Evolutionary conservation across 2,113 vertebrate genomes (phyloP).

Genomic region (Neofelis nebulosa): DNA sequence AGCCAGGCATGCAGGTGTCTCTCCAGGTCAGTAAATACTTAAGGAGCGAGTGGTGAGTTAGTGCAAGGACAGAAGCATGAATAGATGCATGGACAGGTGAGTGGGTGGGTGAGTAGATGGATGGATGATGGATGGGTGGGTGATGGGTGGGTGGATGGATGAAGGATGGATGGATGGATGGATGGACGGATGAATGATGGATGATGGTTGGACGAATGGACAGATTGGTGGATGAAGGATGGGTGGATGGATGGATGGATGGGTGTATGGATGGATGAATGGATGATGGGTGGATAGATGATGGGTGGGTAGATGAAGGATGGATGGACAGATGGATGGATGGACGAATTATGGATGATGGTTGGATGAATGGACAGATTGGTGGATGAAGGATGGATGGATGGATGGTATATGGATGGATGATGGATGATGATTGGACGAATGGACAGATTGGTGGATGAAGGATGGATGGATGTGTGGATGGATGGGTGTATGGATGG

Average conservation of each 20-base stretch:
- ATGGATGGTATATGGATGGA: background rate
- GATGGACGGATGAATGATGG: no score
- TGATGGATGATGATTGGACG: background rate
- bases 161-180: no score
- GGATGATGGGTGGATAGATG: background rate
- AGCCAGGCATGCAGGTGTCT: accelerated
- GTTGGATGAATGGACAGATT: background rate
- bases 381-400: background rate
- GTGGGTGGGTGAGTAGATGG: background rate
- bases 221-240: no score
- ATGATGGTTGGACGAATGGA: no score
- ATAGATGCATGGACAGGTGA: no score
- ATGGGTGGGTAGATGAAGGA: background rate
- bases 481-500: no score
- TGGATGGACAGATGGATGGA: background rate
- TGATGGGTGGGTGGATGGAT: background rate
- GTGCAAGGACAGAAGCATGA: background rate
- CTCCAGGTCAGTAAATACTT: background rate
- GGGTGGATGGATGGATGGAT: no score
- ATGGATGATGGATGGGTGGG: background rate
- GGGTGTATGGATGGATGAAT: no score
- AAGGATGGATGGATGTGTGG: no score
- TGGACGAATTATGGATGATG: background rate
- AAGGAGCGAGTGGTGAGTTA: background rate
- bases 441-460: no score